Evolutionary conservation across 1,140 invertebrate species (phyloP), one percentile per base, ranked within the genome.

Genomic region (Babylonia areolata): DNA sequence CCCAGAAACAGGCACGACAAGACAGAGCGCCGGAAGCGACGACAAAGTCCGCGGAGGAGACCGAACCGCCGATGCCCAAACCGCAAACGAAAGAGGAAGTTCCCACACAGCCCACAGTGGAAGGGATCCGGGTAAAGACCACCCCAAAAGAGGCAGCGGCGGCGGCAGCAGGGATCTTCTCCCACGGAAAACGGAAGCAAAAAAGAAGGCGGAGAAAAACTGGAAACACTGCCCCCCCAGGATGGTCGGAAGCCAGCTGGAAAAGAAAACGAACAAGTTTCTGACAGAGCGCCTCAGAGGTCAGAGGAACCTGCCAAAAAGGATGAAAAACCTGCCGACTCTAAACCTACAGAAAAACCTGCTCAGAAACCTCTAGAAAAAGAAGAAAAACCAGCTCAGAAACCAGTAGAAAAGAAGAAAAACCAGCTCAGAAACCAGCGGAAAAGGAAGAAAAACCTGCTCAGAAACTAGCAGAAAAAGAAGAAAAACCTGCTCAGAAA

Each of bases 121-220:
- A 73, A 39, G 82, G 46, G 20, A 71, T 84, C 69, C 40, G 51
- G 37, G 64, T 84, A 15, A 84, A 84, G 37, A 73, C 20, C 11
- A 84, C 82, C 12, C 82, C 58, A 23, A 71, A 84, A 84, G 51
- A 28, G 28, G 35, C 64, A 86, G 6, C 54, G 35, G 46, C 0
- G 9, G 46, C 17, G 46, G 9, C 46, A 51, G 46, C 46, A 9
- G n/a, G n/a, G n/a, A 20, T n/a, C 51, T 20, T 23, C 28, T 64
- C 51, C 75, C 23, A 51, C 23, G 0, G 54, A 31, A 9, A 40
- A 17, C 35, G 69, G 17, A 73, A 64, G 23, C 58, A 31, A 85
- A 33, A n/a, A n/a, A 33, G 20, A 9, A 31, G 31, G 2, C 84
- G 31, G 6, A 58, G 35, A 37, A 64, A 39, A 28, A 11, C 23